These are phyloP conservation scores for Brachionus calyciflorus DNA, from an alignment of 1,140 invertebrate species.

Conservation along the genomic window DNA sequence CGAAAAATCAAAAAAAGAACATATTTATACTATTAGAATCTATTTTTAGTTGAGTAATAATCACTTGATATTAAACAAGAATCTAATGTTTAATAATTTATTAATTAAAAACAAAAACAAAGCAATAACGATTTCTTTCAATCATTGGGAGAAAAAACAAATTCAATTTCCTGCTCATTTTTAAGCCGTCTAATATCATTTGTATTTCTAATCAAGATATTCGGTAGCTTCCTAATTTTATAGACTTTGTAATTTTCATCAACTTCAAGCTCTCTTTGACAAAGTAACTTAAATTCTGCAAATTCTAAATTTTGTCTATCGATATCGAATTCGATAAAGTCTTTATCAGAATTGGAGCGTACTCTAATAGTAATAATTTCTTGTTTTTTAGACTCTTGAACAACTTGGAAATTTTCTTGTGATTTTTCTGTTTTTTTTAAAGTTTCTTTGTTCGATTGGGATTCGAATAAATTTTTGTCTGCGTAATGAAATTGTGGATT, in stretches of 20 bases:
- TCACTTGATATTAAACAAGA: too few species aligned
- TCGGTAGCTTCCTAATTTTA: conserved; percentile 33
- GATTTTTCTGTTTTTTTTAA: not conserved
- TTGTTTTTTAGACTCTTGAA: not conserved
- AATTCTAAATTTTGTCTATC: conserved; percentile 22
- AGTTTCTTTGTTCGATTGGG: not conserved
- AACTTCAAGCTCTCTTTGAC: not conserved
- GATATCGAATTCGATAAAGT: conserved; percentile 37
- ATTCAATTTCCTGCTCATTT: conserved; percentile 43
- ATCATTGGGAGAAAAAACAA: conserved; percentile 9
- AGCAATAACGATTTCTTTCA: too few species aligned
- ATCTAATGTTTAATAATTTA: too few species aligned
- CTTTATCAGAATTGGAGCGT: conserved; percentile 16
- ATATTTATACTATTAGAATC: too few species aligned
- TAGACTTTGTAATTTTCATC: not conserved
- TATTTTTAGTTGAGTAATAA: too few species aligned
- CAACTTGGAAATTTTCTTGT: not conserved
- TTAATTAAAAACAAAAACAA: not conserved
- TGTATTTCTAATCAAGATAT: conserved; percentile 35
- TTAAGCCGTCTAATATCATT: conserved; percentile 38
- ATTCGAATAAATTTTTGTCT: conserved; percentile 5
- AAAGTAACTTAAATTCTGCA: not conserved
- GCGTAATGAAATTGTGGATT: conserved; percentile 42
- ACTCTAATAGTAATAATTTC: conserved; percentile 3
- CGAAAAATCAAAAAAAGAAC: too few species aligned